Percentiles rank a stretch among this genome's conserved stretches.
These are phyloP conservation scores for Schizotus pectinicornis DNA, from an alignment of 2,888 invertebrate genomes.

Conservation along the genomic window DNA sequence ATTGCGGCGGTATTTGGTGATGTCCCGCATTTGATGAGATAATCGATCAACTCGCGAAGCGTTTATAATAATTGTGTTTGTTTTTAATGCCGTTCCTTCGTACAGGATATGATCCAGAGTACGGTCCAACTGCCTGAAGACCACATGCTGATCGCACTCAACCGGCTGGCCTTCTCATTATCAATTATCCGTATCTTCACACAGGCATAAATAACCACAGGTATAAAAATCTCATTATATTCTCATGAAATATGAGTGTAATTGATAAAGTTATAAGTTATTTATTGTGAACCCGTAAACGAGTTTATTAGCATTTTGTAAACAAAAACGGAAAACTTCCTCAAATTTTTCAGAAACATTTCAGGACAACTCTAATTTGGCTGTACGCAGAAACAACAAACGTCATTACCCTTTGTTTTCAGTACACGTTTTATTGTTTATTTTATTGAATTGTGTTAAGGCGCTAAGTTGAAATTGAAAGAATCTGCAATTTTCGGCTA, in stretches of 20 bases:
- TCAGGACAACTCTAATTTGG: no score
- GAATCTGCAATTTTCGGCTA: no score
- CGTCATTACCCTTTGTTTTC: no score
- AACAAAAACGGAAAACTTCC: slow-evolving; percentile 23
- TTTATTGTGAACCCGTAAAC: slow-evolving; percentile 32
- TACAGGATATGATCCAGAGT: slow-evolving; percentile 31
- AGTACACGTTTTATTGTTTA: no score
- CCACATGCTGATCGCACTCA: slow-evolving; percentile 37
- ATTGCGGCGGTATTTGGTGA: slow-evolving; percentile 10
- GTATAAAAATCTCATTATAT: slow-evolving; percentile 54
- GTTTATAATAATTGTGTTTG: slow-evolving; percentile 35
- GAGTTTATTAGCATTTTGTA: slow-evolving; percentile 34
- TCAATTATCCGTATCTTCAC: slow-evolving; percentile 54
- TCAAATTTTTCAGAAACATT: neutral
- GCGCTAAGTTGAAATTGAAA: no score
- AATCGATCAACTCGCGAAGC: slow-evolving; percentile 31
- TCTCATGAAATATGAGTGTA: slow-evolving; percentile 52
- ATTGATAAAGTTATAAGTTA: slow-evolving; percentile 45
- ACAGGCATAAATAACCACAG: slow-evolving; percentile 52
- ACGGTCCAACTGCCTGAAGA: slow-evolving; percentile 30
- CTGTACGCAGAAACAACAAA: no score
- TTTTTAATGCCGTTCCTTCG: slow-evolving; percentile 30
- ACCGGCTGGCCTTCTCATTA: slow-evolving; percentile 46
- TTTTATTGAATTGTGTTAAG: no score
- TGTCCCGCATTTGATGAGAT: slow-evolving; percentile 25